Conservation (phyloP, 2,797 vertebrate species). For the Vespertilio murinus region DNA sequence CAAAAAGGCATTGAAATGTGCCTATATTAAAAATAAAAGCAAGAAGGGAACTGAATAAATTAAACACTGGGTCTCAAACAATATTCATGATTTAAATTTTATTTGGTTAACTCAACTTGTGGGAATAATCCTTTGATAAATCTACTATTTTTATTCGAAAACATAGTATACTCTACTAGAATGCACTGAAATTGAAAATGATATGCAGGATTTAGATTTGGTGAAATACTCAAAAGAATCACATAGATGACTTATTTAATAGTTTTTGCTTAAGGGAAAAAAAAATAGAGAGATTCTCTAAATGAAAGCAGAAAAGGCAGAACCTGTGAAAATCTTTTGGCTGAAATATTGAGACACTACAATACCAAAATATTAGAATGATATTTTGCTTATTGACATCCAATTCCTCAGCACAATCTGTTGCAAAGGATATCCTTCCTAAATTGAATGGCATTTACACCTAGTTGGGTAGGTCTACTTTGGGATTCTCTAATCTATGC, state of each 20-base stretch:
- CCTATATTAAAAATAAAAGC: background rate
- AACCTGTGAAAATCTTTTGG: background rate
- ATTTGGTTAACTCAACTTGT: background rate
- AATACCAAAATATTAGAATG: background rate
- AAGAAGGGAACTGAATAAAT: background rate
- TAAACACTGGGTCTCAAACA: background rate
- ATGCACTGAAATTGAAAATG: background rate
- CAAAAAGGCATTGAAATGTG: background rate
- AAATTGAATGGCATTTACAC: background rate
- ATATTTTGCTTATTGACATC: background rate
- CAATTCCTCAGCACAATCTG: background rate
- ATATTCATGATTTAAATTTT: slow-evolving; percentile 9
- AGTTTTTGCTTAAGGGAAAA: background rate
- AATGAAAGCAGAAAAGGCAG: background rate
- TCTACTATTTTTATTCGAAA: background rate
- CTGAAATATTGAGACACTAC: background rate
- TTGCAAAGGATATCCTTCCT: background rate
- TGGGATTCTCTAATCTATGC: background rate
- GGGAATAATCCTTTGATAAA: background rate
- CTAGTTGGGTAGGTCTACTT: background rate
- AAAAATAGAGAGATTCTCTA: background rate
- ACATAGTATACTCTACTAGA: background rate
- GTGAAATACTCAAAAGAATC: slow-evolving; percentile 13
- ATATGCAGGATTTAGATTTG: background rate
- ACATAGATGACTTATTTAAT: background rate